A percentile compares a stretch with the other conserved stretches of the same genome.
These are phyloP conservation scores for Vidua chalybeata DNA, from an alignment of 2,113 vertebrate species.

Conservation along the genomic window DNA sequence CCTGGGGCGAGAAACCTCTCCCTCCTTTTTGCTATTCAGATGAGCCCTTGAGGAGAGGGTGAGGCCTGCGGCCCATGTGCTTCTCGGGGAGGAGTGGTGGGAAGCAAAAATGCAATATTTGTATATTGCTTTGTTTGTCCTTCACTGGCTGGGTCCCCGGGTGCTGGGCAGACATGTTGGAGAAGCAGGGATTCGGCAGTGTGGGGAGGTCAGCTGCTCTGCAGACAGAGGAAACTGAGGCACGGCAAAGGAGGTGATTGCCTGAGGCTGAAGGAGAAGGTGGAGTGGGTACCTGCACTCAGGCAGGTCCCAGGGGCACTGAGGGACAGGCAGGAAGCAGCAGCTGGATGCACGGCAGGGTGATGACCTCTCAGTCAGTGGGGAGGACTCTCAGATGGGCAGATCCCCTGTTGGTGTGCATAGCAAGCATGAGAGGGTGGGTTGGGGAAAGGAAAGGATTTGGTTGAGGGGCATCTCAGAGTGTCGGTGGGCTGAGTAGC, in stretches of 20 bases:
- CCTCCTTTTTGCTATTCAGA: conserved; percentile 53
- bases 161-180: background rate
- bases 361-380: background rate
- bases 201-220: background rate
- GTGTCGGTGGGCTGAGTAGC: background rate
- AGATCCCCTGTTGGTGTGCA: fast-evolving
- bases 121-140: conserved; percentile 24
- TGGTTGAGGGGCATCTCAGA: fast-evolving
- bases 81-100: background rate
- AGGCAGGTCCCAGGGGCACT: background rate
- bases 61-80: background rate
- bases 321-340: background rate
- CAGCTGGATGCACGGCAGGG: fast-evolving
- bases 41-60: conserved; percentile 37
- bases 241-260: background rate
- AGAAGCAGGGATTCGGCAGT: background rate
- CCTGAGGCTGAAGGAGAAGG: background rate
- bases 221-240: conserved; percentile 3
- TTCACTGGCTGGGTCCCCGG: background rate
- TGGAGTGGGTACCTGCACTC: background rate
- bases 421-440: background rate
- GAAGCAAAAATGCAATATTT: background rate
- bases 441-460: background rate
- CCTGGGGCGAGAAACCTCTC: background rate
- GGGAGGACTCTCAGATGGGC: background rate